These are phyloP conservation scores for Anagyrus pseudococci DNA, from an alignment of 2,888 invertebrate species.

Conservation along the genomic window DNA sequence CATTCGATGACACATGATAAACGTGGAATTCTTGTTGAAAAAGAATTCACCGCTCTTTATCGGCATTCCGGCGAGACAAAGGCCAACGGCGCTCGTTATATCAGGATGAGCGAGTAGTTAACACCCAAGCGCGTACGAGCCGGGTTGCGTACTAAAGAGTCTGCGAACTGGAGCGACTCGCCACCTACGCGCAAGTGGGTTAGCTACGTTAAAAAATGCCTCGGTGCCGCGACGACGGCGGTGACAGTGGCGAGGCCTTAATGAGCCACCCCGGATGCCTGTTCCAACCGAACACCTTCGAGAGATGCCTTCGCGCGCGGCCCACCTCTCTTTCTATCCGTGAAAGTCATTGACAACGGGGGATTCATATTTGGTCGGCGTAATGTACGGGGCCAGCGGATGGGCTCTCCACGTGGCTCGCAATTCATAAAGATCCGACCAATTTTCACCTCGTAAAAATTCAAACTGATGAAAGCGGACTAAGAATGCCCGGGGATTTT, in stretches of 20 bases:
- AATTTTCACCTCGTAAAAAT: slow-evolving; percentile 8
- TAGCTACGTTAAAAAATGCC: slow-evolving; percentile 38
- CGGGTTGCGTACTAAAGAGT: slow-evolving; percentile 32
- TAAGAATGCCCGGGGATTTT: too few species aligned
- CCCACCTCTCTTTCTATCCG: not conserved
- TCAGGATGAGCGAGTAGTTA: slow-evolving; percentile 9
- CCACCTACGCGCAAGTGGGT: slow-evolving; percentile 29
- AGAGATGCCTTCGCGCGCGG: slow-evolving; percentile 6
- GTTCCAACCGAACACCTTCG: slow-evolving; percentile 11
- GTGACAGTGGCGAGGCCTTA: too few species aligned
- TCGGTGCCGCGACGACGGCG: slow-evolving; percentile 1
- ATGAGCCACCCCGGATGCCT: not conserved
- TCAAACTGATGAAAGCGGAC: not conserved
- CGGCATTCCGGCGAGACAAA: not conserved
- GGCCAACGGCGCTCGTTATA: slow-evolving; percentile 4
- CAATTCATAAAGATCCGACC: not conserved
- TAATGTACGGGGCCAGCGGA: not conserved
- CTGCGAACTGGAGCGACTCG: slow-evolving; percentile 23
- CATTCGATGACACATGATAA: too few species aligned
- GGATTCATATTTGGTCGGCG: slow-evolving; percentile 18
- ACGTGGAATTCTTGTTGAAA: too few species aligned
- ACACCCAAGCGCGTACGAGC: not conserved
- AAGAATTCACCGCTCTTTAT: not conserved
- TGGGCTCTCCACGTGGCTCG: not conserved
- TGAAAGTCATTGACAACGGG: slow-evolving; percentile 23